These are phyloP conservation scores for Sylvilagus floridanus DNA, from an alignment of 2,797 vertebrate species.

Conservation along the genomic window DNA sequence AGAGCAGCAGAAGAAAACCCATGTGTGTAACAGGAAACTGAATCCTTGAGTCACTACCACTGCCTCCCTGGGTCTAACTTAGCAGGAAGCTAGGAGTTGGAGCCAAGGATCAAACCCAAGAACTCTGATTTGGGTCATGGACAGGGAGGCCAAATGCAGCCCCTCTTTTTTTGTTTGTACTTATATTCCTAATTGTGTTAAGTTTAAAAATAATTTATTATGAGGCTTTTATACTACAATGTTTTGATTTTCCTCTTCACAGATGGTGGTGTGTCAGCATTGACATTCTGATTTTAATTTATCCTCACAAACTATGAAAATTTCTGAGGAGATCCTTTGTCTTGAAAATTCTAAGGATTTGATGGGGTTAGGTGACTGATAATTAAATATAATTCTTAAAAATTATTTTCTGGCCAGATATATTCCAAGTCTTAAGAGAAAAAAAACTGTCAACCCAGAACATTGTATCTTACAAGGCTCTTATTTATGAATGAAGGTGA, in stretches of 20 bases:
- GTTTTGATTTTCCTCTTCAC: neutral
- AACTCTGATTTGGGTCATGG: too few relatives aligned
- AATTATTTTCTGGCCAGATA: neutral
- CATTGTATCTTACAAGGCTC: too few relatives aligned
- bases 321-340: conserved; percentile 5
- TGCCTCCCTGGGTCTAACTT: too few relatives aligned
- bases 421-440: too few relatives aligned
- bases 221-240: neutral
- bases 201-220: conserved; percentile 1
- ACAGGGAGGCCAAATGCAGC: too few relatives aligned
- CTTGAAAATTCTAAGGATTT: neutral
- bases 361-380: neutral
- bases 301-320: neutral
- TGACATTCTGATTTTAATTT: conserved; percentile 56
- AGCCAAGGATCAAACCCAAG: too few relatives aligned
- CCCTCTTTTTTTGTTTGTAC: neutral
- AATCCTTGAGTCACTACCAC: too few relatives aligned
- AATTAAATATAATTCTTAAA: neutral
- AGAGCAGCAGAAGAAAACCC: too few relatives aligned
- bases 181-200: conserved; percentile 9
- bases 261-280: neutral
- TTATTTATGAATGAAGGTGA: too few relatives aligned
- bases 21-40: too few relatives aligned
- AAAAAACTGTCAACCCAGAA: too few relatives aligned
- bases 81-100: too few relatives aligned